phyloP scores from a whole-genome alignment of 2,113 vertebrate species.

The Baryphthengus martii region DNA sequence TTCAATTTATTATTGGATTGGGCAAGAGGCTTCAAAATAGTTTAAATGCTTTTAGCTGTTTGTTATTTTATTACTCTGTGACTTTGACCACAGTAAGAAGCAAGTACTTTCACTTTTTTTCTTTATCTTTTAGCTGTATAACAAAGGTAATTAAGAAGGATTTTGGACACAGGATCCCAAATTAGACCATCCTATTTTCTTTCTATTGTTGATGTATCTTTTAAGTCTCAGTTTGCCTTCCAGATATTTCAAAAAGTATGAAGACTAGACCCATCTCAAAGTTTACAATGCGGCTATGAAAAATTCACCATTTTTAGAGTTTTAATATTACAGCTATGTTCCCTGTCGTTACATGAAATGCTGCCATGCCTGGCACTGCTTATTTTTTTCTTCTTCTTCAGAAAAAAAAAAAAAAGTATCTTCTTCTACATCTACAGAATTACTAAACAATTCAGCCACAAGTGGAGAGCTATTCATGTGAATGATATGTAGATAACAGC shows the following conservation, averaged over 20 bases:
- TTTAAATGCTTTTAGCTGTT: neutral
- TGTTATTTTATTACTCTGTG: neutral
- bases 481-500: neutral
- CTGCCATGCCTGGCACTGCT: neutral
- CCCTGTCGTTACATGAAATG: neutral
- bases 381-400: neutral
- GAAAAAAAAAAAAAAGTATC: neutral
- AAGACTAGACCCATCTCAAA: neutral
- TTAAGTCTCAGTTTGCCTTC: neutral
- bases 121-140: neutral
- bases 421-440: neutral
- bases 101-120: neutral
- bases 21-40: neutral
- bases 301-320: neutral
- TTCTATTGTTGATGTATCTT: neutral
- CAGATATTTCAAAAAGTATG: neutral
- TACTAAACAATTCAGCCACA: neutral
- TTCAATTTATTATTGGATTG: neutral
- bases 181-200: neutral
- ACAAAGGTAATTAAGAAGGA: neutral
- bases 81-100: neutral
- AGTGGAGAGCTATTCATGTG: neutral
- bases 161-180: neutral
- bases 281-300: neutral
- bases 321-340: neutral